phyloP scores from a whole-genome alignment of 2,797 vertebrate species.

The Rhadinocentrus ornatus region DNA sequence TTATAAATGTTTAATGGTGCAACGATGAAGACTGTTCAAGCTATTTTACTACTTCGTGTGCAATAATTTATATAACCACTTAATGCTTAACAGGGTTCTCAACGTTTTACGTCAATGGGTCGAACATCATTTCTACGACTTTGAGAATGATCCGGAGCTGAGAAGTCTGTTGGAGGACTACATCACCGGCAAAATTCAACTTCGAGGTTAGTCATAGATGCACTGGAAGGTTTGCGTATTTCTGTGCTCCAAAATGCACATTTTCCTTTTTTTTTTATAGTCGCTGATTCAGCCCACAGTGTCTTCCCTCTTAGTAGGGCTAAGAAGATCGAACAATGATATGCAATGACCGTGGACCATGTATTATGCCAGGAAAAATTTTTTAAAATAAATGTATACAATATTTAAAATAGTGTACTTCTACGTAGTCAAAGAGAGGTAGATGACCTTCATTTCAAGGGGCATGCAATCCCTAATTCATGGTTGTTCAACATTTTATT shows the following conservation, averaged over 20 bases:
- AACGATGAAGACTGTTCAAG: neutral
- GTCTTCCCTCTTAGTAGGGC: too few species aligned
- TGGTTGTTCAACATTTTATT: too few species aligned
- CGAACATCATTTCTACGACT: slow-evolving; percentile 99
- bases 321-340: too few species aligned
- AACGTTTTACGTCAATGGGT: slow-evolving; percentile 99
- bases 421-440: too few species aligned
- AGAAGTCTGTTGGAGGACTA: slow-evolving; percentile 91
- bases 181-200: slow-evolving; percentile 89
- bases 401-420: too few species aligned
- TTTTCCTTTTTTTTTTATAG: too few species aligned
- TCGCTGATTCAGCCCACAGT: neutral
- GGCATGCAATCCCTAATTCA: too few species aligned
- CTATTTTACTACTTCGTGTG: neutral
- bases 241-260: neutral
- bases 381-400: too few species aligned
- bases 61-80: neutral
- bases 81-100: slow-evolving; percentile 84
- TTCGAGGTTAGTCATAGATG: slow-evolving; percentile 82
- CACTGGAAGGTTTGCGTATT: neutral
- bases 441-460: too few species aligned
- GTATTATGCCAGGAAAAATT: too few species aligned
- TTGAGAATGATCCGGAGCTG: slow-evolving; percentile 93
- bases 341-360: too few species aligned
- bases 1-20: neutral